Percentiles rank a stretch among this genome's conserved stretches.
phyloP scores from a whole-genome alignment of 92 coral and sea anemone species.

The Zoanthus solanderi region DNA sequence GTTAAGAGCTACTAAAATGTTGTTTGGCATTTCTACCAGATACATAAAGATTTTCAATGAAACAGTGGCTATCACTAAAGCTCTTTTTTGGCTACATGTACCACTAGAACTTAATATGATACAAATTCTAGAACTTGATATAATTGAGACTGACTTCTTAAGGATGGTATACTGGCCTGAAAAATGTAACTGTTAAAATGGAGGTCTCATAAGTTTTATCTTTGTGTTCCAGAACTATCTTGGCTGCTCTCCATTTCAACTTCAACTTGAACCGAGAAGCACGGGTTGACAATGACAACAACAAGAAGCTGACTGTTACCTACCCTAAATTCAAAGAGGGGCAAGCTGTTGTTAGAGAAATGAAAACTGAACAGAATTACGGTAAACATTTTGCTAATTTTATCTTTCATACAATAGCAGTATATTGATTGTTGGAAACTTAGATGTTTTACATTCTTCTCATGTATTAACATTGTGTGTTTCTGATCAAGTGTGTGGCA shows the following conservation, averaged over 20 bases:
- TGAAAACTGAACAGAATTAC: constrained; percentile 28
- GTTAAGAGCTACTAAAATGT: neutral
- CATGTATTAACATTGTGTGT: neutral
- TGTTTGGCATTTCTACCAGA: neutral
- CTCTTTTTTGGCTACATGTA: neutral
- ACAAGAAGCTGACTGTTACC: constrained; percentile 32
- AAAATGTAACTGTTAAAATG: neutral
- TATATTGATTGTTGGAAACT: neutral
- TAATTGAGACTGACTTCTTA: neutral
- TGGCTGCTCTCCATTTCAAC: constrained; percentile 44
- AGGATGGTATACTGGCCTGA: neutral
- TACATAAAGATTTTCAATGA: neutral
- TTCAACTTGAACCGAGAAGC: constrained; percentile 29
- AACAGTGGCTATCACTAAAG: neutral
- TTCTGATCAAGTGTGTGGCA: neutral
- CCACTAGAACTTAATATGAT: too few species aligned
- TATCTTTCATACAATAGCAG: neutral
- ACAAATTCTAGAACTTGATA: neutral
- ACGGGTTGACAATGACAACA: neutral
- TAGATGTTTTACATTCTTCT: neutral
- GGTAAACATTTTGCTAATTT: constrained; percentile 36
- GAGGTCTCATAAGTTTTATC: neutral
- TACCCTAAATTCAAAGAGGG: constrained; percentile 57
- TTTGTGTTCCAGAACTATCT: constrained; percentile 33
- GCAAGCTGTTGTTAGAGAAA: constrained; percentile 55